Evolutionary conservation across 2,113 vertebrate genomes (phyloP).

Genomic region (Mobula hypostoma): DNA sequence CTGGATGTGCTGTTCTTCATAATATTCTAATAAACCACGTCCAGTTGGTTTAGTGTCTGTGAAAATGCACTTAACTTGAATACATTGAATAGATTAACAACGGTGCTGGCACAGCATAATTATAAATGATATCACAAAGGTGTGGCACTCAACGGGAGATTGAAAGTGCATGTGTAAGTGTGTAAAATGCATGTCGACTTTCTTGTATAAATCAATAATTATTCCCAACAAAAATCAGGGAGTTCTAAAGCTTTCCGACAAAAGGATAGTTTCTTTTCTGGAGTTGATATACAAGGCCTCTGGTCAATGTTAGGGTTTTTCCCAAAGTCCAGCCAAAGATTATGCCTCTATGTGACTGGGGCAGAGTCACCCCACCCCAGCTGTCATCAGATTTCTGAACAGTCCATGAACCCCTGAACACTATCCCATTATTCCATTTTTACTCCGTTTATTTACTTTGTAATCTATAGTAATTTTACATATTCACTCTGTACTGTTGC

Average conservation of each 20-base stretch:
- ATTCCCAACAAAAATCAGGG: not conserved
- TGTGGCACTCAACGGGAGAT: not conserved
- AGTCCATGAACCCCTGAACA: too few relatives aligned
- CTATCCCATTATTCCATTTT: too few relatives aligned
- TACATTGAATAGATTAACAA: not conserved
- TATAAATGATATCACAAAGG: not conserved
- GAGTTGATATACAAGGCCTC: too few relatives aligned
- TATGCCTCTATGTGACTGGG: too few relatives aligned
- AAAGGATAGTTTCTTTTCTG: too few relatives aligned
- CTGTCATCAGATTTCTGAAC: too few relatives aligned
- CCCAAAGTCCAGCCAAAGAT: too few relatives aligned
- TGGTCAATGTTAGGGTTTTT: too few relatives aligned
- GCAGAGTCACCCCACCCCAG: too few relatives aligned
- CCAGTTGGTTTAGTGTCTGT: not conserved
- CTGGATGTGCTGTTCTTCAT: not conserved
- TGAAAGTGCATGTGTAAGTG: not conserved
- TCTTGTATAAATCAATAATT: not conserved
- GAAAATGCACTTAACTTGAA: not conserved
- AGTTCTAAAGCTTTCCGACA: not conserved
- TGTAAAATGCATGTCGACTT: not conserved
- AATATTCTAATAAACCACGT: not conserved
- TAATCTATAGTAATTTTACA: too few relatives aligned
- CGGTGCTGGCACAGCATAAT: not conserved
- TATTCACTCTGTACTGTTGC: too few relatives aligned
- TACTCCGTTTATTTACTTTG: too few relatives aligned